Evolutionary conservation across 2,113 vertebrate species (phyloP).

Genomic region (Myanophis thanlyinensis): DNA sequence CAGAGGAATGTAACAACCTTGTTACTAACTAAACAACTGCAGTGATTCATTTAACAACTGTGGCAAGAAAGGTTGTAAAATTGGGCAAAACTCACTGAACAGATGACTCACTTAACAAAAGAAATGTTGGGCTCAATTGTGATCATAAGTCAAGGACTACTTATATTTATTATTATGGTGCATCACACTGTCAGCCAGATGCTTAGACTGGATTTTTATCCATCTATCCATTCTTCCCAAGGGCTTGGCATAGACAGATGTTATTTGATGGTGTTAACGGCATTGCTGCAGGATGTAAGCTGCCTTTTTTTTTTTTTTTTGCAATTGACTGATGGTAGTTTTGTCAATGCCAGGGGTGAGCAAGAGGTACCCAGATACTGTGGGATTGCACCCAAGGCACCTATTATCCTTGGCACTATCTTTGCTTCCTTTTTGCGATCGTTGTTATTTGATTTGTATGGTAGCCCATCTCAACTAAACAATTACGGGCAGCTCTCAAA

Average conservation of each 20-base stretch:
- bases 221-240: not conserved
- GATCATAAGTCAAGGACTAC: not conserved
- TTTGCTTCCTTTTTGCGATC: not conserved
- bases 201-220: not conserved
- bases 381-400: not conserved
- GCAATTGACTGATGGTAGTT: not conserved
- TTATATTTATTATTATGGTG: not conserved
- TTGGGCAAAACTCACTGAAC: not conserved
- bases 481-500: not conserved
- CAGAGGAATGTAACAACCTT: not conserved
- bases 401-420: not conserved
- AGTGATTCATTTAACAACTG: too few relatives aligned
- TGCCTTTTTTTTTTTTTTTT: too few relatives aligned
- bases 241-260: too few relatives aligned
- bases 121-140: not conserved
- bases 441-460: not conserved
- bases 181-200: not conserved
- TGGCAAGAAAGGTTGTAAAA: too few relatives aligned
- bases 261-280: not conserved
- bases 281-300: not conserved
- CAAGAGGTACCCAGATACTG: not conserved
- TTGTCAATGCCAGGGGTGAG: not conserved
- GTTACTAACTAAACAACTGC: not conserved
- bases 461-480: not conserved
- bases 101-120: not conserved